A percentile compares a stretch with the other conserved stretches of the same genome.
These are phyloP conservation scores for Syngnathus scovelli DNA, from an alignment of 2,113 vertebrate genomes.

Conservation along the genomic window DNA sequence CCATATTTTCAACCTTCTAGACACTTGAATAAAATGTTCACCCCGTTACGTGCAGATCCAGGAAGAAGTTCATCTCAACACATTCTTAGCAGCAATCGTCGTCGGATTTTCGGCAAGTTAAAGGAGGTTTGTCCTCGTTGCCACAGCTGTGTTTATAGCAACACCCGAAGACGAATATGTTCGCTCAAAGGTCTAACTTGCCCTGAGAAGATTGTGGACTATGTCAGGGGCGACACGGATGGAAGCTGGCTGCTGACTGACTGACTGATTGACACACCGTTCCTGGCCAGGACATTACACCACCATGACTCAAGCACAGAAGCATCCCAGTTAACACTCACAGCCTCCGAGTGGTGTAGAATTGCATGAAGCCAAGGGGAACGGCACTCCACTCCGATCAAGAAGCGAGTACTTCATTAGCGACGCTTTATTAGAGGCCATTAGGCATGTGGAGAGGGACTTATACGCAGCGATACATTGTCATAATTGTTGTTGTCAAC, in stretches of 20 bases:
- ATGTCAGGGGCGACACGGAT: slow-evolving; percentile 24
- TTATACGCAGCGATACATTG: no score
- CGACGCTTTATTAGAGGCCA: background rate
- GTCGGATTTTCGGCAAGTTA: background rate
- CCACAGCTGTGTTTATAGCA: slow-evolving; percentile 43
- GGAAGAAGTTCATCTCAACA: slow-evolving; percentile 11
- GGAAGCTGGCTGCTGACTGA: slow-evolving; percentile 12
- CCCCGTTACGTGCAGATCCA: slow-evolving; percentile 14
- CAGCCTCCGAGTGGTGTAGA: slow-evolving; percentile 32
- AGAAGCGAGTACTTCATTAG: background rate
- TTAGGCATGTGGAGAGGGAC: background rate
- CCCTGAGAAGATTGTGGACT: slow-evolving; percentile 27
- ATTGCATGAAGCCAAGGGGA: slow-evolving; percentile 32
- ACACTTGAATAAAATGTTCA: background rate
- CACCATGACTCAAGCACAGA: slow-evolving; percentile 55
- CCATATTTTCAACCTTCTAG: background rate
- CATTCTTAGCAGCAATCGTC: slow-evolving; percentile 2
- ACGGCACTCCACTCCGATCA: slow-evolving; percentile 1
- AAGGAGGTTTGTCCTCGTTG: background rate
- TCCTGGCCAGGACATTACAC: slow-evolving; percentile 42
- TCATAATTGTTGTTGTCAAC: no score
- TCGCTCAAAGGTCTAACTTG: slow-evolving; percentile 24
- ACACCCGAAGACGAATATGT: slow-evolving; percentile 24
- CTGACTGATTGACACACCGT: slow-evolving; percentile 43
- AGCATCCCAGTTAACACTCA: slow-evolving; percentile 49